phyloP scores from a whole-genome alignment of 2,888 invertebrate genomes.

The Temnothorax unifasciatus region DNA sequence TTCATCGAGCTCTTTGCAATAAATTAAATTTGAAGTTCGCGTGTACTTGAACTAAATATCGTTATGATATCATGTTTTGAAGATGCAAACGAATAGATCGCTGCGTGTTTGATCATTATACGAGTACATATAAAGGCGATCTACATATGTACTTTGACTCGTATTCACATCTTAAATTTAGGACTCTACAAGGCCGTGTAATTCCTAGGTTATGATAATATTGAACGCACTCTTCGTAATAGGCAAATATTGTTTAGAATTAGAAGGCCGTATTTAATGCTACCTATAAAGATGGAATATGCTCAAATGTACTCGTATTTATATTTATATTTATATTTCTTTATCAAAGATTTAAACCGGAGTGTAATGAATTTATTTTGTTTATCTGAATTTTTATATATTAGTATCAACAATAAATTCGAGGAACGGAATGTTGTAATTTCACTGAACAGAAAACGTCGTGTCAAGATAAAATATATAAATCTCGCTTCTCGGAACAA shows the following conservation, averaged over 20 bases:
- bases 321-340: background rate
- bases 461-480: background rate
- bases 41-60: constrained; percentile 22
- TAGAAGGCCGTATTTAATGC: background rate
- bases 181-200: background rate
- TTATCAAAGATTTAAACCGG: background rate
- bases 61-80: constrained; percentile 10
- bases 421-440: background rate
- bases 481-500: background rate
- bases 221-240: constrained; percentile 15
- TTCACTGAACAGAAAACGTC: background rate
- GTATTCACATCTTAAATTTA: constrained; percentile 27
- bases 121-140: background rate
- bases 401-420: background rate
- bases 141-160: constrained; percentile 28
- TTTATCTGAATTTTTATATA: background rate
- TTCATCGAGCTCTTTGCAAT: background rate
- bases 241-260: constrained; percentile 4
- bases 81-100: constrained; percentile 1
- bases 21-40: background rate
- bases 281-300: background rate
- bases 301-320: background rate
- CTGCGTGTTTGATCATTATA: constrained; percentile 17
- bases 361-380: background rate
- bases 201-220: constrained; percentile 25